Base-by-base conservation (phyloP, 2,113 vertebrate genomes). In the Rhabdomys dilectus region DNA sequence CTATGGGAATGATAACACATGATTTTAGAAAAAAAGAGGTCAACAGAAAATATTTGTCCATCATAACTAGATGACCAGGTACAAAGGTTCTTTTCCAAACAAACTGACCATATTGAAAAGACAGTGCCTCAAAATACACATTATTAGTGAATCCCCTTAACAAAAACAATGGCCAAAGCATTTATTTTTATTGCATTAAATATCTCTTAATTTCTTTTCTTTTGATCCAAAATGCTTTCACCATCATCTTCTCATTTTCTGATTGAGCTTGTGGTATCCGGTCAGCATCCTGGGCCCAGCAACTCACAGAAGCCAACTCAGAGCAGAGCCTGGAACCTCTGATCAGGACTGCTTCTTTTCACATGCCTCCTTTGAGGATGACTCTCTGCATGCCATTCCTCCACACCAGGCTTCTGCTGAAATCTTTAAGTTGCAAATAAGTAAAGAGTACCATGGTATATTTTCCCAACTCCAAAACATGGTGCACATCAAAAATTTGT, bases 391-490 rank as follows among this genome's bases (percentile, higher is more conserved):
- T 24, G 93, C 34, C 10, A 53, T 16, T 94, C n/a, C 92, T 96
- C 51, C 77, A 81, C 66, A 70, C 64, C 64, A 82, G 58, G 19
- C 92, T 91, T 97, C 94, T 81, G 19, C 22, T 78, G 82, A 96
- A 96, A 94, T 60, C 95, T 97, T 97, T 89, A 77, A 92, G 92
- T 97, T 97, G 51, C 56, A 97, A 97, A 97, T n/a, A 91, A 76
- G 85, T 7, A 72, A 88, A 96, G 91, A 95, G 58, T 72, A 92
- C 77, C 75, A 8, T 91, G 76, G 86, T 8, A 24, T 89, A n/a
- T 92, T 97, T 93, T 97, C 48, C 31, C 58, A 17, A 62, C 81
- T 62, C 48, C 34, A 51, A 78, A 94, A 82, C 36, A 26, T 68
- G 17, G 39, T 66, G 13, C 51, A 73, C 17, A 75, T 78, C 22